Percentiles rank a stretch among this genome's conserved stretches.
Conservation (phyloP, 2,797 vertebrate species). For the Cheirogaleus major region DNA sequence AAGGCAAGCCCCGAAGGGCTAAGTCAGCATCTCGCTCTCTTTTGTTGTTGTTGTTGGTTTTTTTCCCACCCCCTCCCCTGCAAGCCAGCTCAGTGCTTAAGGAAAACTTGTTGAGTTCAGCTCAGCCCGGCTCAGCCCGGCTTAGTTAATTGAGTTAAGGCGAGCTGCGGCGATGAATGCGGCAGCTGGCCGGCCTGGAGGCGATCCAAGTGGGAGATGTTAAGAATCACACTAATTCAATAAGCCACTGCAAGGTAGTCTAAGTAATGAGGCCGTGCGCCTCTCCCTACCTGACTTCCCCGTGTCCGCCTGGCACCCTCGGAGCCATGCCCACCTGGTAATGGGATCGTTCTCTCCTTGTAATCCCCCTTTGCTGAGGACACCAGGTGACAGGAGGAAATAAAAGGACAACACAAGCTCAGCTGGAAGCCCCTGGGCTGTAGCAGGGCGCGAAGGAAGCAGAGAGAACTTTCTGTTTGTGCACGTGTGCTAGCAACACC, state of each 20-base stretch:
- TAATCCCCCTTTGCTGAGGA: not conserved
- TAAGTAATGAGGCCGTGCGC: not conserved
- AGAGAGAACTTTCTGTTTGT: not conserved
- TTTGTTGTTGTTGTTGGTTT: not conserved
- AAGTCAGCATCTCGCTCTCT: not conserved
- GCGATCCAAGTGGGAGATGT: conserved; percentile 51
- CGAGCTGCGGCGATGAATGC: conserved; percentile 35
- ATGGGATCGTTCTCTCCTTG: not conserved
- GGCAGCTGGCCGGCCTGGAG: conserved; percentile 71
- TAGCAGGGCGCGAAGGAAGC: not conserved
- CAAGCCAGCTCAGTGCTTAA: conserved; percentile 49
- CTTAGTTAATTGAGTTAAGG: conserved; percentile 78
- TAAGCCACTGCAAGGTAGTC: conserved; percentile 36
- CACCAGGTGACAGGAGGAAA: not conserved
- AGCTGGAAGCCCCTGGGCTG: not conserved
- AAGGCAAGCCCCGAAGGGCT: not conserved
- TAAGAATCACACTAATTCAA: conserved; percentile 52
- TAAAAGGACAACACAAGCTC: not conserved
- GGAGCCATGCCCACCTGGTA: rapidly evolving
- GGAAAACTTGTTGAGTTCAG: conserved; percentile 68
- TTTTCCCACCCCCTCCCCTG: not conserved
- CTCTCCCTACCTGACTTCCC: not conserved
- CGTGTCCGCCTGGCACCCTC: rapidly evolving
- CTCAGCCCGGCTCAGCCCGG: conserved; percentile 59
- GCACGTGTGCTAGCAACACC: rapidly evolving